Base-by-base conservation (phyloP, 35 echinoderm and acorn worm genomes). In the Lytechinus variegatus region DNA sequence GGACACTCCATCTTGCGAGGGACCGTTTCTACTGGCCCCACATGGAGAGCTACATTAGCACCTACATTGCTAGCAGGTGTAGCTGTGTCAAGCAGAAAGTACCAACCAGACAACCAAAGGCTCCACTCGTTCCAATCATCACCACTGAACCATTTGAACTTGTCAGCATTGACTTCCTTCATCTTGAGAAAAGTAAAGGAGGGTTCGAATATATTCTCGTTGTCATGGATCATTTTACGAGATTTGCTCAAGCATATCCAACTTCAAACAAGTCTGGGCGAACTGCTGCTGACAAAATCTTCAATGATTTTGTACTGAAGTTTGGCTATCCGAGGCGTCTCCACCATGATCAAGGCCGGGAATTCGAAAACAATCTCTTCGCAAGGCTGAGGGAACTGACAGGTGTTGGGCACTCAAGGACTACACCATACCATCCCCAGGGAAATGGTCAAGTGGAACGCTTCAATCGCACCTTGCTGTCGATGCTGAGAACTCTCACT, bases 231-330 rank as follows among this genome's bases (percentile, higher is more conserved):
- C 97, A 98, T 55, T 97, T 96, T 28, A 98, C 95, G 1, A 56
- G 96, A 12, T 97, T 96, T 95, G 92, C 97, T 4, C 92, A 98
- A 55, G 97, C 97, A 9, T 98, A 98, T 52, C 96, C 97, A 2
- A 97, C 96, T 4, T 96, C 12, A 10, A 96, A 98, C 52, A 96
- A 98, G 33, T 44, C 33, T 44, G 55, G 55, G 8, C 55, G 55
- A 56, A 66, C 60, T 14, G 60, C 14, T 12, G 60, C 60, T 12
- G 60, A 66, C 10, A 66, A 66, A 13, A 4, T 66, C 60, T 66
- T 14, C 60, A 66, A 66, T 16, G 60, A 66, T 13, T 66, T 66
- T 66, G 14, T 66, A 4, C 11, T 66, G 60, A 66, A 16, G 11
- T 66, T 66, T 66, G 60, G 60, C 4, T 66, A 16, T 13, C 60